Base-by-base conservation (phyloP, 2,888 invertebrate species). In the Drosophila dives region DNA sequence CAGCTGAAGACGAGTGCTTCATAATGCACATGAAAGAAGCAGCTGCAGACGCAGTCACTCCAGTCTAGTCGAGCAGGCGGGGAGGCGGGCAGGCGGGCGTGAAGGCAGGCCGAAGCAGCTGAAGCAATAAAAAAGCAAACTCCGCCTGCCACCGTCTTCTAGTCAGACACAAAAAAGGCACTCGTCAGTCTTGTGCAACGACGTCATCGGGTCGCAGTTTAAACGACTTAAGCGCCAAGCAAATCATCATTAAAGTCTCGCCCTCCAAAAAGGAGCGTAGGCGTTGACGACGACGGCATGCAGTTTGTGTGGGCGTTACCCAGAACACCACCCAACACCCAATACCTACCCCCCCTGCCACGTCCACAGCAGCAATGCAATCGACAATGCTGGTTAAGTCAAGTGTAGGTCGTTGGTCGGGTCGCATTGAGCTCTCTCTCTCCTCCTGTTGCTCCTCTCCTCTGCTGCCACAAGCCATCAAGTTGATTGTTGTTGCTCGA, bases 301-400 rank as follows among this genome's bases (percentile, higher is more conserved):
- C 85, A 82, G 55, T 72, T 72, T 69, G 64, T 63, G 73, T 69
- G 75, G 80, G 83, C 73, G 79, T 82, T 73, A 56, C 38, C 51
- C 50, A n/a, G 26, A 23, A 4, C 23, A 23, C 8, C 15, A 23
- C 2, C 61, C 40, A 32, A 12, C 32, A 33, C 2, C 23, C 32
- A 26, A 1, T 51, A 3, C 45, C 45, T 7, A 23, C 38, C 32
- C 23, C 32, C 33, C 1, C n/a, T 26, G 17, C 1, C 56, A 2
- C n/a, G 10, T 4, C 40, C 48, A 12, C 38, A 20, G 32, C 33
- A 20, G 61, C 71, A 61, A 70, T 85, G 89, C 81, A 83, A 90
- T 89, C 90, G 90, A 90, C 90, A 90, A 91, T 89, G 90, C 91
- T 89, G 90, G 90, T 90, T 90, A 91, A 90, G 90, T 90, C 90